These are phyloP conservation scores for Prionailurus viverrinus DNA, from an alignment of 2,113 vertebrate species.

Conservation along the genomic window DNA sequence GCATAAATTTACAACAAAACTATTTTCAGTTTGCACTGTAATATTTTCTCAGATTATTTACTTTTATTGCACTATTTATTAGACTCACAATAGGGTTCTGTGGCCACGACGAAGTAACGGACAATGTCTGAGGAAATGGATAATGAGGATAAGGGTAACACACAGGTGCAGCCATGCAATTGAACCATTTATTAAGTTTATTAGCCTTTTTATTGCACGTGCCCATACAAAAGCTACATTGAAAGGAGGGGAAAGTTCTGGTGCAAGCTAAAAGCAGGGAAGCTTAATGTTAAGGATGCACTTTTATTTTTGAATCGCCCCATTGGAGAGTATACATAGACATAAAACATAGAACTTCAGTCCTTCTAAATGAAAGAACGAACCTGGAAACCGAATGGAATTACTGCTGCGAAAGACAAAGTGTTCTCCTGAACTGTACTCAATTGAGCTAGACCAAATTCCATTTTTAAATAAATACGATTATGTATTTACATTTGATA, in stretches of 20 bases:
- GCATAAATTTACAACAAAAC: conserved; percentile 69
- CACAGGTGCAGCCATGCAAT: conserved; percentile 59
- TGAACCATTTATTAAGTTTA: conserved; percentile 70
- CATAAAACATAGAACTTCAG: neutral
- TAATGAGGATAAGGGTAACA: conserved; percentile 56
- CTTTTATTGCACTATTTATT: conserved; percentile 73
- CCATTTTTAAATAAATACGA: conserved; percentile 33
- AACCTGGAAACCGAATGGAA: conserved; percentile 5
- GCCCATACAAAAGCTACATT: conserved; percentile 68
- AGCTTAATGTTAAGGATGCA: conserved; percentile 54
- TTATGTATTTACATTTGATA: neutral
- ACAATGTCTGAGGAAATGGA: conserved; percentile 59
- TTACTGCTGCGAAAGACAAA: neutral
- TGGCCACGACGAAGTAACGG: conserved; percentile 51
- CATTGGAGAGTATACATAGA: neutral
- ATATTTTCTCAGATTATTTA: conserved; percentile 78
- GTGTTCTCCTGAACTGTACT: neutral
- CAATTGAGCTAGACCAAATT: neutral
- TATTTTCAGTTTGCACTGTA: conserved; percentile 72
- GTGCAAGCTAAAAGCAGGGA: conserved; percentile 8
- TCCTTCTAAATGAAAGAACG: conserved; percentile 18
- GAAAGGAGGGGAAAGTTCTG: conserved; percentile 30
- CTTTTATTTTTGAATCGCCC: conserved; percentile 51
- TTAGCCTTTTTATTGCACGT: conserved; percentile 68
- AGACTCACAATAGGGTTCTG: conserved; percentile 72